Conservation (phyloP, 2,888 invertebrate genomes). For the Ctena decussata region DNA sequence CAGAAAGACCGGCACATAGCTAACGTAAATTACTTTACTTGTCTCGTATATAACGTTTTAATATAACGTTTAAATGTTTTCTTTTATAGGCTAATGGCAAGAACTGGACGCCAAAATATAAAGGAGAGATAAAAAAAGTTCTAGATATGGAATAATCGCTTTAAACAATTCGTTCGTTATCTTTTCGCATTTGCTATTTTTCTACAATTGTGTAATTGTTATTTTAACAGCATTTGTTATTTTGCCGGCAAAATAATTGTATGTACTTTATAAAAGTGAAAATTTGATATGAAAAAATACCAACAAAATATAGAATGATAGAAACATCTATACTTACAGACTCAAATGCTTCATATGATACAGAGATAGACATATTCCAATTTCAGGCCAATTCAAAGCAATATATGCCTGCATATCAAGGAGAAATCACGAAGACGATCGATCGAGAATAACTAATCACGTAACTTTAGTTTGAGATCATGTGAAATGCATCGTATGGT, state of each 20-base stretch:
- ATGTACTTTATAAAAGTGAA: slow-evolving; percentile 1
- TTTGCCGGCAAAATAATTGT: slow-evolving; percentile 36
- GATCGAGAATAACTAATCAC: slow-evolving; percentile 69
- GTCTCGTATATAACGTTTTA: too few species aligned
- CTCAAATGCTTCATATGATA: not conserved
- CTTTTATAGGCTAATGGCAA: slow-evolving; percentile 80
- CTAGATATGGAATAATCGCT: slow-evolving; percentile 63
- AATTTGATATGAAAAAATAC: too few species aligned
- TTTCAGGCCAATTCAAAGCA: slow-evolving; percentile 82
- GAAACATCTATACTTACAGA: not conserved
- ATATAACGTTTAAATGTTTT: slow-evolving; percentile 5
- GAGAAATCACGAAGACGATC: slow-evolving; percentile 68
- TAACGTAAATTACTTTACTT: too few species aligned
- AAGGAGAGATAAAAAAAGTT: slow-evolving; percentile 65
- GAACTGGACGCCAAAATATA: slow-evolving; percentile 69
- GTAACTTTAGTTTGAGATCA: slow-evolving; percentile 15
- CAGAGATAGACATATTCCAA: slow-evolving; percentile 23
- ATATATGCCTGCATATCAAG: slow-evolving; percentile 71
- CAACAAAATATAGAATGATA: too few species aligned
- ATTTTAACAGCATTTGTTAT: slow-evolving; percentile 23
- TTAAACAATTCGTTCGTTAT: not conserved
- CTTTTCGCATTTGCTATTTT: slow-evolving; percentile 25
- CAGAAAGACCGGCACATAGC: too few species aligned
- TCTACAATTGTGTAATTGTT: not conserved
- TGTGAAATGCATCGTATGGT: slow-evolving; percentile 4